Base-by-base conservation (phyloP, 2,113 vertebrate species). In the Clinocottus analis region DNA sequence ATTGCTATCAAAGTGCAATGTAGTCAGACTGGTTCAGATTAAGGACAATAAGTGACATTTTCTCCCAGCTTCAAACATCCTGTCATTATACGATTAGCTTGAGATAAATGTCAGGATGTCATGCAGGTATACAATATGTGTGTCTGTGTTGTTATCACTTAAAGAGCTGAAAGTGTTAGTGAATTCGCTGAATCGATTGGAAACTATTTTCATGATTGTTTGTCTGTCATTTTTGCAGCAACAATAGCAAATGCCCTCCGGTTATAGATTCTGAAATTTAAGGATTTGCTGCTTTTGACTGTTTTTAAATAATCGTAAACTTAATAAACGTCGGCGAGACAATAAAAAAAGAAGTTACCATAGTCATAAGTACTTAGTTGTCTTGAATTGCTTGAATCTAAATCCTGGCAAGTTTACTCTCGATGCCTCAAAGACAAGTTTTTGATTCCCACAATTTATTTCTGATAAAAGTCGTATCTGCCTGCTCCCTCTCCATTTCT, bases 1-100 rank as follows among this genome's bases (percentile, higher is more conserved):
- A 29, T n/a, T 51, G 21, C 67, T 77, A 19, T 86, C n/a, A 35
- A 47, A 84, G 31, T 75, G 71, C 63, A 84, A 43, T 79, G 7
- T 47, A 62, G 31, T 77, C 83, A 17, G 61, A 80, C 29, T n/a
- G 3, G 29, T 61, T 78, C 59, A 51, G 74, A 85, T 79, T 33
- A 61, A 23, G 6, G 7, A 62, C 31, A 31, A 3, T 31, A 62
- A 69, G 51, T n/a, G 53, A 61, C 3, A 4, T 66, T 71, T 74
- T 75, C n/a, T 37, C 25, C 25, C 16, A 53, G 29, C 17, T 37
- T 53, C 53, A 77, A 84, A 75, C 77, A 75, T 75, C 63, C 25
- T 17, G 31, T 45, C 3, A n/a, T n/a, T n/a, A n/a, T n/a, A n/a
- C n/a, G n/a, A n/a, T n/a, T n/a, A n/a, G n/a, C n/a, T n/a, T n/a